Percentiles rank a stretch among this genome's conserved stretches.
phyloP scores from a whole-genome alignment of 2,888 invertebrate species.

The Pilophorus perplexus region DNA sequence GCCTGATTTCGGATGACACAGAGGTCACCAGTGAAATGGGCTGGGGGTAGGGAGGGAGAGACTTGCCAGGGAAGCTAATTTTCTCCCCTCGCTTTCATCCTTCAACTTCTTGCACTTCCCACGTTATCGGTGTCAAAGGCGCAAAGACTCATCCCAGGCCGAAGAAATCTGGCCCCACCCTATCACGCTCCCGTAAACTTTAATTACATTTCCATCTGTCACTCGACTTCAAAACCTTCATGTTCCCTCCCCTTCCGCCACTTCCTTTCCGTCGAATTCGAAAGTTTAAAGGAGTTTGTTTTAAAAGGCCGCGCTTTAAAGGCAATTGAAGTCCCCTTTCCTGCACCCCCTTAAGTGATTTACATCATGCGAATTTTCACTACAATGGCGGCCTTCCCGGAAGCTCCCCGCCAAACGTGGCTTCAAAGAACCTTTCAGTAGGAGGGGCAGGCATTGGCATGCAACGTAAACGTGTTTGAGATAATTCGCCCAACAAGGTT shows the following conservation, averaged over 20 bases:
- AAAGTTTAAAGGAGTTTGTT: constrained; percentile 27
- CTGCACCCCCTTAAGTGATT: constrained; percentile 22
- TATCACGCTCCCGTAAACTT: constrained; percentile 37
- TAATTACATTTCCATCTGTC: constrained; percentile 41
- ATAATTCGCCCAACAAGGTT: constrained; percentile 25
- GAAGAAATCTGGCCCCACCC: constrained; percentile 18
- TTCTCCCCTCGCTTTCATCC: not conserved
- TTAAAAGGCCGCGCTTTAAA: constrained; percentile 15
- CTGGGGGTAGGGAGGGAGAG: not conserved
- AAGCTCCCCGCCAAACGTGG: not conserved
- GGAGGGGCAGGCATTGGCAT: constrained; percentile 4
- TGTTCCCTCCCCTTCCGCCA: constrained; percentile 1
- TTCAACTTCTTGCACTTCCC: constrained; percentile 12
- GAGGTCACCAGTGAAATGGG: no score
- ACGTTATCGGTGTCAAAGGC: constrained; percentile 31
- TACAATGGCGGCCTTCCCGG: constrained; percentile 1
- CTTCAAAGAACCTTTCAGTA: constrained; percentile 23
- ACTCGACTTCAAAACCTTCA: constrained; percentile 24
- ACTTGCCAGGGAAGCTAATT: constrained; percentile 2
- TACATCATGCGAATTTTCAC: constrained; percentile 30
- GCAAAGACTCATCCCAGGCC: constrained; percentile 8
- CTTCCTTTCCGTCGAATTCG: not conserved
- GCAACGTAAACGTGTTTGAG: constrained; percentile 31
- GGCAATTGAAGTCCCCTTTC: not conserved
- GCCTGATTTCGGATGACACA: not conserved